phyloP scores from a whole-genome alignment of 2,797 vertebrate genomes.

The Podarcis siculus region DNA sequence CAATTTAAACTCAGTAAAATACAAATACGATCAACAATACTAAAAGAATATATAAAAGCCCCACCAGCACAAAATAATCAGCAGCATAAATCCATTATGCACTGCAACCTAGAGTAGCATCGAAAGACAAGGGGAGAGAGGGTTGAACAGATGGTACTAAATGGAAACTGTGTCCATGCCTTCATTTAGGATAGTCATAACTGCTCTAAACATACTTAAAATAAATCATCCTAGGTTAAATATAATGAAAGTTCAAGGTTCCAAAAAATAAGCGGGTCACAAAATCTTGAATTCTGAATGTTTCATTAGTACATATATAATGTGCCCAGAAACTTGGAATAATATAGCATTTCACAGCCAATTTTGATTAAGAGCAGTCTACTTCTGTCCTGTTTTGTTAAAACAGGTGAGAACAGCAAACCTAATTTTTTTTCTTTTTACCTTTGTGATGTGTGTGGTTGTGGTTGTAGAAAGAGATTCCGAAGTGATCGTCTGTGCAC shows the following conservation, averaged over 20 bases:
- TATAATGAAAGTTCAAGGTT: neutral
- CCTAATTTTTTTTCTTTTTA: constrained; percentile 62
- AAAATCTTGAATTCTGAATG: neutral
- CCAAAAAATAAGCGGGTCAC: neutral
- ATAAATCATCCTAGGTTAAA: neutral
- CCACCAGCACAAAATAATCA: no score
- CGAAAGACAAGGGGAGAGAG: no score
- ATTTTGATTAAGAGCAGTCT: neutral
- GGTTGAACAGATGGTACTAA: no score
- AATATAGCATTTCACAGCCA: neutral
- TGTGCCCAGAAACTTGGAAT: neutral
- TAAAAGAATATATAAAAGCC: no score
- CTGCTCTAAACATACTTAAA: neutral
- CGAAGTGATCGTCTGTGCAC: constrained; percentile 96
- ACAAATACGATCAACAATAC: no score
- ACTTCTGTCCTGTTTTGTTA: neutral
- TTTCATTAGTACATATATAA: neutral
- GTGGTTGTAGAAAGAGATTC: constrained; percentile 97
- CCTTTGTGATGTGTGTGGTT: constrained; percentile 99
- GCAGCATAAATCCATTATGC: no score
- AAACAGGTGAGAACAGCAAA: neutral
- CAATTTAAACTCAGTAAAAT: no score
- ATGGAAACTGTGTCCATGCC: neutral
- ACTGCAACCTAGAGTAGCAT: no score
- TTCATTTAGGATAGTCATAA: neutral